Percentiles rank a stretch among this genome's conserved stretches.
Conservation (phyloP, 2,113 vertebrate genomes). For the Chunga burmeisteri region DNA sequence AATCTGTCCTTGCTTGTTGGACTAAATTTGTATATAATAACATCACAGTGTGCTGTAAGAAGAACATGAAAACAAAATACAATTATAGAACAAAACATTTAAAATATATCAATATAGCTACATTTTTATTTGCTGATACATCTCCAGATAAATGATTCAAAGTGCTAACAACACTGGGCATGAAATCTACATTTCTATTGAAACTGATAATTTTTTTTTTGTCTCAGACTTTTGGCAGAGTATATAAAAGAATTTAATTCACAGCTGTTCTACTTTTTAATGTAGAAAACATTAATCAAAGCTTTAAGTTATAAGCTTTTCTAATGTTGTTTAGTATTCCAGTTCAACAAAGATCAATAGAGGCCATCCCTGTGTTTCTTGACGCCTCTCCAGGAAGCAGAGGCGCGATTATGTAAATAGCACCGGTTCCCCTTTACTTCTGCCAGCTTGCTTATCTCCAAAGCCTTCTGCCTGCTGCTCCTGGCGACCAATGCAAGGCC, state of each 20-base stretch:
- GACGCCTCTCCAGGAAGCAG: constrained; percentile 80
- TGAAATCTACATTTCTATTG: constrained; percentile 56
- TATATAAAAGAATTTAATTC: constrained; percentile 79
- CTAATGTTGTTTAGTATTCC: constrained; percentile 79
- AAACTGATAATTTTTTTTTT: constrained; percentile 39
- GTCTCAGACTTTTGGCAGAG: constrained; percentile 71
- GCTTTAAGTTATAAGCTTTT: constrained; percentile 80
- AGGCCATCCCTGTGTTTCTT: constrained; percentile 80
- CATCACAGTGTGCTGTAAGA: background rate
- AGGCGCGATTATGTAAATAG: constrained; percentile 85
- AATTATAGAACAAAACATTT: background rate
- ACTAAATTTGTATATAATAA: background rate
- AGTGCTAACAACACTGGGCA: constrained; percentile 40
- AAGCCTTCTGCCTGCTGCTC: constrained; percentile 83
- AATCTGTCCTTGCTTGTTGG: background rate
- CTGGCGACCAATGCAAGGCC: constrained; percentile 74
- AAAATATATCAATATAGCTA: background rate
- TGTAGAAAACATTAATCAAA: constrained; percentile 81
- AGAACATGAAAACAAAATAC: background rate
- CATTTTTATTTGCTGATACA: background rate
- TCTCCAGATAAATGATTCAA: constrained; percentile 36
- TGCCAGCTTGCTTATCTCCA: constrained; percentile 85
- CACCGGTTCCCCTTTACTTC: constrained; percentile 60
- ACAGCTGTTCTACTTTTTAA: constrained; percentile 80
- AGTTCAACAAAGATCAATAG: constrained; percentile 82